Base-by-base conservation (phyloP, 2,888 invertebrate species). In the Hesperia comma region DNA sequence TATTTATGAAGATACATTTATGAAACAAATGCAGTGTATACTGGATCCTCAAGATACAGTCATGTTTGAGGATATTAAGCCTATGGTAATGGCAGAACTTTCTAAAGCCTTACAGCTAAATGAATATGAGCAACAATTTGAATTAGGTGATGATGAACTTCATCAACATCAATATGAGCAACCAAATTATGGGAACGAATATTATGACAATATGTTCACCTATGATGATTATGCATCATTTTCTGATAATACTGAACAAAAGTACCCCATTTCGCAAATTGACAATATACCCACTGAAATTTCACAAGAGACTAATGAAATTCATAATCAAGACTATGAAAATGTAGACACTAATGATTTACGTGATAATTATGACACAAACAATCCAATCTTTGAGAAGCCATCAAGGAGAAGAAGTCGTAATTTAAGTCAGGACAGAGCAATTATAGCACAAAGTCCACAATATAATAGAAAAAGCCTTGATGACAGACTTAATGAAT, bases 1-100 rank as follows among this genome's bases (percentile, higher is more conserved):
- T 68, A 92, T 96, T 93, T 92, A 95, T 94, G 79, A 97, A 80
- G 78, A 97, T 94, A 93, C 97, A 94, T 87, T 97, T 94, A 86
- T 97, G 96, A 78, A 97, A 88, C 77, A 96, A 84, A 86, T 94
- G 93, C 94, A 93, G 69, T 93, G 93, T 56, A 89, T 94, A 74
- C 76, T 94, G 26, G 94, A 94, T 75, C 94, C 94, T 0, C 93
- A 93, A 72, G 94, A 94, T 49, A 90, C 92, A 14, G 84, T 94
- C 0, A 86, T 94, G 49, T 83, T 94, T 10, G 92, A 93, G 70
- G 94, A 94, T 75, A 87, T 94, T 61, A 94, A 94, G 32, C 94
- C 94, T 2, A 86, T 94, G 67, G 94, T 94, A 6, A 93, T 94
- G 79, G 94, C 94, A 61, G 94, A 94, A 78, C 80, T 94, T 0